Base-by-base conservation (phyloP, 2,888 invertebrate genomes). In the Rotaria sp. region DNA sequence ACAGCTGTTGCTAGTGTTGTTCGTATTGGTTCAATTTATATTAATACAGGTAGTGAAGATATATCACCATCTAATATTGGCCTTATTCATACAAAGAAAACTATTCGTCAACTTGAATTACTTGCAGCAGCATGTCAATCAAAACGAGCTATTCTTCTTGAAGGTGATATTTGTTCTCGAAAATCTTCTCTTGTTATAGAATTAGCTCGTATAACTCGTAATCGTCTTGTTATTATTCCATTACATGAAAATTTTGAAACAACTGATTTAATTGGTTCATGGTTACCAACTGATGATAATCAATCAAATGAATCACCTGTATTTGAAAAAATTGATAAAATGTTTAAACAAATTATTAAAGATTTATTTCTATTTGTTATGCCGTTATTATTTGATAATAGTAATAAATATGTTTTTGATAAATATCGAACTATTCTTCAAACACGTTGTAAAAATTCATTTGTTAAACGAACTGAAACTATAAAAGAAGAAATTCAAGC, bases 221-320 rank as follows among this genome's bases (percentile, higher is more conserved):
- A 75, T 45, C 75, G 75, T 21, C 41, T 75, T 8, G 26, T 45
- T 2, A 15, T 75, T 38, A 75, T 75, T 26, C 75, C 41, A 8
- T 13, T 75, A 8, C 38, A 75, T 75, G 75, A 75, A 75, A 75
- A 75, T 45, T 75, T 26, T 75, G 75, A 75, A 75, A 75, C 75
- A 75, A 8, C 75, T 3, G 75, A 75, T 75, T 30, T 75, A 24
- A 75, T 75, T 41, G 75, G 75, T 45, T 45, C 75, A 1, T 75
- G 75, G 75, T 15, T 21, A 41, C 75, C 75, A 24, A 75, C 3
- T 38, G 21, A 2, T 38, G 18, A 41, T 41, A 1, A 18, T 8
- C 2, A 18, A 26, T 7, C 5, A 24, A 24, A 45, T 45, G 2
- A 75, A 8, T 2, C 7, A 38, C 21, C 30, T 24, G 11, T 75